Evolutionary conservation across 2,797 vertebrate genomes (phyloP), one percentile per base, ranked within the genome.

Genomic region (Gouania willdenowi): DNA sequence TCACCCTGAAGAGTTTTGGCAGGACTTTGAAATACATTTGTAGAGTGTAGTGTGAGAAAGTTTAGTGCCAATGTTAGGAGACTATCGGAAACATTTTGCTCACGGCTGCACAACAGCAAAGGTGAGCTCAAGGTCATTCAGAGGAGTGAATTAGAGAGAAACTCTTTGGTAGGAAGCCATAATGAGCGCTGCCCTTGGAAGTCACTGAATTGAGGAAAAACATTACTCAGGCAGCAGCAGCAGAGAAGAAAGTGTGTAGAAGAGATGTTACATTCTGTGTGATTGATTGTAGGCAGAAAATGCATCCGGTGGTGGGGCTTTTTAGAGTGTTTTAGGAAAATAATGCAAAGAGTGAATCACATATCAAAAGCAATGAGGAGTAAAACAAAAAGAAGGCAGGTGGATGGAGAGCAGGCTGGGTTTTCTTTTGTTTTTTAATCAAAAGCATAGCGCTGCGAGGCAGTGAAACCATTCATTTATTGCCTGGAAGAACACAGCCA

Each of bases 181-280:
- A 82, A 77, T 65, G 69, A 86, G 75, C 44, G 5, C 17, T 10
- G 69, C 71, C 59, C 71, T 72, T 71, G 67, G 41, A 73, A 53
- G 38, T 24, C 43, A 8, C 6, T 4, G 44, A 64, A 59, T 52
- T 14, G 48, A 62, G 33, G 26, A 38, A 64, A 59, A 64, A 66
- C 60, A 67, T 66, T 66, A 66, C 28, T 61, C 41, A 44, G 33
- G 8, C 41, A 26, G 33, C 7, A 39, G 31, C 22, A 37, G 61
- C 50, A 38, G 62, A 56, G 40, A 12, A 17, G 12, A 41, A 23
- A 40, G 36, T 40, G 64, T 31, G 56, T 58, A 55, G 60, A 53
- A 44, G 52, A 71, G 71, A 69, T 26, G 41, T 49, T 58, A 59
- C 52, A 42, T 63, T 54, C 53, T 46, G 67, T 20, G 48, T 56